These are phyloP conservation scores for Mormyrus iriodes DNA, from an alignment of 2,113 vertebrate genomes.

Conservation along the genomic window DNA sequence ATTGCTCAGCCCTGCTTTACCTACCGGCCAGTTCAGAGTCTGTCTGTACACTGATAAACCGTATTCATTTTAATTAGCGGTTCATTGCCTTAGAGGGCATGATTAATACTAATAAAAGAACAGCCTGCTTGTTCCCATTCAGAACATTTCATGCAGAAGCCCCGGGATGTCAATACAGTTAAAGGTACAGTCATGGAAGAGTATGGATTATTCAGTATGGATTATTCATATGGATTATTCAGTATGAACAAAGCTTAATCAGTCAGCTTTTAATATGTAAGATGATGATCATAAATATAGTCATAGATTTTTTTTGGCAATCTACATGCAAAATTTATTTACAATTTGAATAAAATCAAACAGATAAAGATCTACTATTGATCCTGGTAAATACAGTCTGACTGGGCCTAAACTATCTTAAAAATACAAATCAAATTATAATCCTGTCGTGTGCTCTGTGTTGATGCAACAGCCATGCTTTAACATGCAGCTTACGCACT, in stretches of 20 bases:
- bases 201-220: constrained; percentile 17
- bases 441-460: neutral
- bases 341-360: constrained; percentile 36
- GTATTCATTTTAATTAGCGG: neutral
- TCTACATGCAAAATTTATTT: constrained; percentile 48
- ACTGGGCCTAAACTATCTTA: neutral
- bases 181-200: neutral
- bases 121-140: neutral
- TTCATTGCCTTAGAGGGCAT: neutral
- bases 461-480: neutral
- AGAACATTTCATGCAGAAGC: neutral
- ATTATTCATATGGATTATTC: constrained; percentile 45
- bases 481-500: neutral
- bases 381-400: neutral
- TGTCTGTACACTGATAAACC: neutral
- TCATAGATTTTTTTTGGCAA: constrained; percentile 58
- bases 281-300: constrained; percentile 51
- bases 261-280: constrained; percentile 51
- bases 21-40: neutral
- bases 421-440: neutral
- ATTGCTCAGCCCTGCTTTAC: neutral
- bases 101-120: neutral
- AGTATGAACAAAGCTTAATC: constrained; percentile 45
- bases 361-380: neutral
- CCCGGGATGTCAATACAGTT: neutral